Conservation (phyloP, 2,797 vertebrate species). For the Taeniopygia guttata region DNA sequence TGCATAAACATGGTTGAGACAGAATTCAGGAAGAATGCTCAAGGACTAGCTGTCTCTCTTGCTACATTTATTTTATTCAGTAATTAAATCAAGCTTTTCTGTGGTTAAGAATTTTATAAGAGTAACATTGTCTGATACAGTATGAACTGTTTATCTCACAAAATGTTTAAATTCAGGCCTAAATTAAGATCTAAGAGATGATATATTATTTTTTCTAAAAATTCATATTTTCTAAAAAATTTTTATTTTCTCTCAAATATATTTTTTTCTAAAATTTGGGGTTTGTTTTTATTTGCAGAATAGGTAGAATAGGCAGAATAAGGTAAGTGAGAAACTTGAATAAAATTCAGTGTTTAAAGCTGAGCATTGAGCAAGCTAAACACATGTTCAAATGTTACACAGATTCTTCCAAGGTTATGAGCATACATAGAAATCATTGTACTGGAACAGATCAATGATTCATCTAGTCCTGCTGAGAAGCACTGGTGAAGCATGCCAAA, state of each 20-base stretch:
- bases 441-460: slow-evolving; percentile 59
- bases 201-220: not conserved
- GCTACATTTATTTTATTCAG: not conserved
- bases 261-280: not conserved
- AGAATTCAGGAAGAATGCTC: not conserved
- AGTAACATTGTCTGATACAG: not conserved
- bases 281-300: not conserved
- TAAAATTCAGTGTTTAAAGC: not conserved
- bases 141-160: not conserved
- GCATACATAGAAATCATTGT: slow-evolving; percentile 22
- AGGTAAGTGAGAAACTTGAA: not conserved
- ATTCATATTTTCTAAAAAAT: not conserved
- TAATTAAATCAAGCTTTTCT: not conserved
- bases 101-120: not conserved
- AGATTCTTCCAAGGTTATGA: slow-evolving; percentile 36
- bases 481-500: not conserved
- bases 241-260: not conserved
- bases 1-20: not conserved
- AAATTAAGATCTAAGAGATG: not conserved
- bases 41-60: not conserved
- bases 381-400: not conserved
- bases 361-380: not conserved
- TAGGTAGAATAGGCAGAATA: not conserved
- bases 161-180: not conserved
- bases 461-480: slow-evolving; percentile 51